Evolutionary conservation across 1,140 invertebrate genomes (phyloP), one percentile per base, ranked within the genome.

Genomic region (Nephila pilipes): DNA sequence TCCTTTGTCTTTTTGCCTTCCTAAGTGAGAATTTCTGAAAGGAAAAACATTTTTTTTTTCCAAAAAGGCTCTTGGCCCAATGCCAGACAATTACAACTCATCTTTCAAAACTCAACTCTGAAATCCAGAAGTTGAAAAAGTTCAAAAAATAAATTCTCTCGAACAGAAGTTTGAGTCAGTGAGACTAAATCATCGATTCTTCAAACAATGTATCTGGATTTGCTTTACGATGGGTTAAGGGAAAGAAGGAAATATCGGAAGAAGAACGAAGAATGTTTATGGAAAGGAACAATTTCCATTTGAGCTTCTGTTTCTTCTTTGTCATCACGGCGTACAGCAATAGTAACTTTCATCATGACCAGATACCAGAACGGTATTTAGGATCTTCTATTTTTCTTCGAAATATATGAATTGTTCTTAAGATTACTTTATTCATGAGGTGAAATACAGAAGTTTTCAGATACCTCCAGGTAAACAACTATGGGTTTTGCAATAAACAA

Each of bases 131-230:
- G 69, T 32, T 22, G 14, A 36, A 90, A 80, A 80, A 65, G 55
- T 32, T 87, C 29, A 32, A 83, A 91, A 91, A 83, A 91, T 25
- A 63, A 91, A 90, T 69, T 88, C 57, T 25, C n/a, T 87, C 63
- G 63, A 80, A 81, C 79, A 91, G 57, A 83, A 91, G 89, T 83
- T 91, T 83, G 89, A 91, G 65, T 90, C 75, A 57, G 88, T 57
- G 75, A 32, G 89, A 83, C 89, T 83, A 91, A 83, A 91, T 91
- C 89, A 91, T 91, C 80, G 89, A 91, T 91, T 91, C 80, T 91
- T 91, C 79, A 91, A 91, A 91, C 89, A 91, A 91, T 91, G 89
- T 91, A 91, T 91, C 80, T 91, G 89, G 79, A 79, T 83, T 91
- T 91, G 89, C 89, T 91, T 81, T 83, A 63, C 57, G 79, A 46